Evolutionary conservation across 1,140 invertebrate genomes (phyloP), one percentile per base, ranked within the genome.

Genomic region (Euschistus heros): DNA sequence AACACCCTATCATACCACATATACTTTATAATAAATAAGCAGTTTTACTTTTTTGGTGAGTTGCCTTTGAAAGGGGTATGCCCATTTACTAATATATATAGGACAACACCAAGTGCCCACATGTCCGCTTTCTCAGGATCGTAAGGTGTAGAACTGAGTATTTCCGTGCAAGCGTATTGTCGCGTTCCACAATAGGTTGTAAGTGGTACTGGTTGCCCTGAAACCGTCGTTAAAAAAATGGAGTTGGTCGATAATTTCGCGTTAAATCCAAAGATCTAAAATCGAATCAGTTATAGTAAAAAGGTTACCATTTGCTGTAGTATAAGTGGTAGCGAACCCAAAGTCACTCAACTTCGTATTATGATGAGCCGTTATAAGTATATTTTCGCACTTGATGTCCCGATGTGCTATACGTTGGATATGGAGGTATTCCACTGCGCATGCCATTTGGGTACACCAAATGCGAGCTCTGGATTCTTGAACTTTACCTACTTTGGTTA

Each of bases 401-500:
- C 64, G 50, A 27, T 62, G 47, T 13, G 42, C 60, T 33, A 62
- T 66, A 54, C 55, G 27, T 54, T 44, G 54, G 13, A 33, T 4
- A 24, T 66, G 65, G 6, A 63, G 17, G 27, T 63, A 66, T 30
- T 60, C 17, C 2, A 66, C 8, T n/a, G 59, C 65, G 15, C 17
- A 62, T 20, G 37, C 37, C 6, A 65, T 30, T 24, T 60, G 57
- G 18, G 20, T 24, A 14, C 30, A 17, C 57, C 54, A 59, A 20
- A 65, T 30, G 0, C 64, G 17, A 44, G 55, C 64, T 72, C 89
- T 86, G 44, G 83, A 80, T 73, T 91, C 89, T 2, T 84, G 82
- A 7, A 91, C 82, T 3, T 84, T 80, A 6, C 88, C 88, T 68
- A 85, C 81, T 33, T 80, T 80, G 68, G 87, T 85, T 27, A 94